Evolutionary conservation across 2,888 invertebrate species (phyloP).

Genomic region (Drosophila subquinaria): DNA sequence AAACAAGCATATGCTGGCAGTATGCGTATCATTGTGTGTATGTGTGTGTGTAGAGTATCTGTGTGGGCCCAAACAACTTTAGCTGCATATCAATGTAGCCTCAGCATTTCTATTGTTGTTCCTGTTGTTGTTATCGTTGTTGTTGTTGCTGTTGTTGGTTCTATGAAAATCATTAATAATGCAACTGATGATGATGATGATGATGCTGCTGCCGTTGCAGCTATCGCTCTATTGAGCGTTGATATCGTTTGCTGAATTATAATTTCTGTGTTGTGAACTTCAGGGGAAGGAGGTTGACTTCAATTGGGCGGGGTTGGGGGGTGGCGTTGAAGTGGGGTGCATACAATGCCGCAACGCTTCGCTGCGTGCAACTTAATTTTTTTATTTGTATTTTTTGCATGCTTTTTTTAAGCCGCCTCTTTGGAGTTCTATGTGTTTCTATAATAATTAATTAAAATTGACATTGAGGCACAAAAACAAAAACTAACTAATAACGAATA

Average conservation of each 20-base stretch:
- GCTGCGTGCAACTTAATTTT: conserved; percentile 54
- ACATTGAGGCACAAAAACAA: conserved; percentile 63
- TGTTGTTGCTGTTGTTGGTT: conserved; percentile 39
- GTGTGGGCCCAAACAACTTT: conserved; percentile 46
- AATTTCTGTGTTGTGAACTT: conserved; percentile 45
- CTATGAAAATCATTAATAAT: conserved; percentile 72
- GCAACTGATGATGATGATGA: conserved; percentile 52
- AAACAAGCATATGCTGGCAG: conserved; percentile 41
- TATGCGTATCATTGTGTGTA: conserved; percentile 43
- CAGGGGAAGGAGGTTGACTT: neutral
- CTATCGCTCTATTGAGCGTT: conserved; percentile 46
- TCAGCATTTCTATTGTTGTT: conserved; percentile 23
- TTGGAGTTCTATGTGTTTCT: conserved; percentile 26
- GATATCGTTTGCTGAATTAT: conserved; percentile 70
- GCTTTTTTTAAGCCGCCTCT: conserved; percentile 35
- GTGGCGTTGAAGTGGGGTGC: neutral
- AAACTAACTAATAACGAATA: neutral
- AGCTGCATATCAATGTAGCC: conserved; percentile 57
- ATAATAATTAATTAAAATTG: conserved; percentile 77
- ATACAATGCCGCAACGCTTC: conserved; percentile 61
- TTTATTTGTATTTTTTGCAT: neutral
- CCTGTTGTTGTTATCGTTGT: conserved; percentile 12
- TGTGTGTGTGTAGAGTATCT: conserved; percentile 16
- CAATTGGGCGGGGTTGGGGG: neutral
- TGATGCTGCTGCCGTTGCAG: conserved; percentile 35